Base-by-base conservation (phyloP, 2,797 vertebrate species). In the Sus cebifrons region DNA sequence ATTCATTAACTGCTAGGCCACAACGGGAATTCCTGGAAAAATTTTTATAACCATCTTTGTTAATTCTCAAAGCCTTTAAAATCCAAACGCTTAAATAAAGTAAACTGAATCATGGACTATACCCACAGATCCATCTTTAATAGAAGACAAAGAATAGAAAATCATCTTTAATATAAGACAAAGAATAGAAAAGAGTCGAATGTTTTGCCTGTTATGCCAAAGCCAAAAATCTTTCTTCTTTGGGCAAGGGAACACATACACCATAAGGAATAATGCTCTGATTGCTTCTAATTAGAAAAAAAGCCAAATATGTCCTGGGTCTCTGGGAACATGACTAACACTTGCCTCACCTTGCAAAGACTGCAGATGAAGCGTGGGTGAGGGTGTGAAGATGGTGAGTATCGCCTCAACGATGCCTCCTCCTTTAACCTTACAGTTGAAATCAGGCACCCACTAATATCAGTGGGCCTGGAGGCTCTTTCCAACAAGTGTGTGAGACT, bases 271-370 rank as follows among this genome's bases (percentile, higher is more conserved):
- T 89, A 91, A 95, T 93, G 77, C 52, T 92, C 75, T 92, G 86
- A 97, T 96, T 90, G 79, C 74, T 94, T 95, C 94, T 93, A 87
- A 96, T 95, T 97, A 92, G 85, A 96, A 89, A 91, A 87, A 93
- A 79, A 95, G 89, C 27, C 86, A 91, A 91, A 1, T 73, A 60
- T 15, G 6, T 84, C 81, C 90, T 62, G 32, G 87, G 89, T 86
- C 94, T 97, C 95, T 0, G 12, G 68, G 82, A 91, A 64, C 56
- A 96, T 93, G 89, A 95, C 84, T 96, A 95, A 96, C 91, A 86
- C 84, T 94, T 98, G 91, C 93, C 93, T 97, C 93, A 97, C 96
- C 96, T 97, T 79, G 67, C 70, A 73, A 16, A 67, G 44, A 78
- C 29, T 92, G 64, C 75, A 96, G 93, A 92, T 25, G 49, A 85